Conservation (phyloP, 1,140 invertebrate genomes). For the Panagrolaimus sp. region DNA sequence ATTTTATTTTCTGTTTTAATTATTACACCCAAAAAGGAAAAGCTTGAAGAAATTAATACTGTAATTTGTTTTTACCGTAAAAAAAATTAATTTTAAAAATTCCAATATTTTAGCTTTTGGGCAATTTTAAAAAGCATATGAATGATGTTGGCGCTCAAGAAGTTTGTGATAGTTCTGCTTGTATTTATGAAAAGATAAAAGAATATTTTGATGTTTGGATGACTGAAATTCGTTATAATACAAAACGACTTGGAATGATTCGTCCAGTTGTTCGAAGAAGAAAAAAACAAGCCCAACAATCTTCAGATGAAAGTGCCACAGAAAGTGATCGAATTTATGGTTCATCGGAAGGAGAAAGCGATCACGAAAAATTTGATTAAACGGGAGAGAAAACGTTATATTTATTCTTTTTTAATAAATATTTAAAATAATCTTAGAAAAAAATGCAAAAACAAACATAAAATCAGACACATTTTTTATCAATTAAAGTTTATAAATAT, state of each 20-base stretch:
- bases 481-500: no score
- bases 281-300: neutral
- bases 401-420: no score
- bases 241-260: neutral
- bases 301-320: neutral
- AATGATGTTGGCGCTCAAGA: slow-evolving; percentile 4
- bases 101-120: neutral
- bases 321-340: neutral
- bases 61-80: neutral
- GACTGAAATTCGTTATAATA: slow-evolving; percentile 1
- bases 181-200: neutral
- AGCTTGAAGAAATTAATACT: neutral
- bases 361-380: slow-evolving; percentile 18
- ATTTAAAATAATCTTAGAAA: no score
- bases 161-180: slow-evolving; percentile 3
- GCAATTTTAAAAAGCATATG: neutral
- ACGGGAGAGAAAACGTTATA: no score
- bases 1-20: slow-evolving; percentile 5
- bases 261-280: neutral
- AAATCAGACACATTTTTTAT: no score
- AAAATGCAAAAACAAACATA: no score
- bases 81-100: neutral
- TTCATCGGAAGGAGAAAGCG: neutral
- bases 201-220: slow-evolving; percentile 17
- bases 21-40: neutral